Conservation (phyloP, 2,113 vertebrate genomes). For the Platysteira castanea region DNA sequence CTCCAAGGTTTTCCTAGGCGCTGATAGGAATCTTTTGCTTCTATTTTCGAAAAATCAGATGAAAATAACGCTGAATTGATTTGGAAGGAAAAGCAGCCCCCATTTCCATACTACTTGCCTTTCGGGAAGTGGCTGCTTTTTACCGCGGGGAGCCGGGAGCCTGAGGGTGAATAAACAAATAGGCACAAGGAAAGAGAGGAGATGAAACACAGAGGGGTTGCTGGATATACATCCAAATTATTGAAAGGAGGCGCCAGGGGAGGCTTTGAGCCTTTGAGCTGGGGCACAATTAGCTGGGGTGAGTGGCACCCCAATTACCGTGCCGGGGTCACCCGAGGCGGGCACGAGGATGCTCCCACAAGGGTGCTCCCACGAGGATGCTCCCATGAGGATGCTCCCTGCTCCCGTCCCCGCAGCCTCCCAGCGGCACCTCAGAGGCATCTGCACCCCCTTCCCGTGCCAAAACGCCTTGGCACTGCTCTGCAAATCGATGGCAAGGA, state of each 20-base stretch:
- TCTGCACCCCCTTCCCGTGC: not conserved
- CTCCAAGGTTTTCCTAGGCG: not conserved
- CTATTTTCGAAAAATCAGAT: not conserved
- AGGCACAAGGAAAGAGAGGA: not conserved
- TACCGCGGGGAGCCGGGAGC: not conserved
- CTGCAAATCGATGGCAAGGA: slow-evolving; percentile 27
- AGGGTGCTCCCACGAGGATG: too few species aligned
- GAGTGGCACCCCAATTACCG: not conserved
- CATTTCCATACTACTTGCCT: slow-evolving; percentile 34
- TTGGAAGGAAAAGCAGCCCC: slow-evolving; percentile 54
- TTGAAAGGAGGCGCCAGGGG: not conserved
- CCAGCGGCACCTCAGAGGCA: not conserved
- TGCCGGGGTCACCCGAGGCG: not conserved
- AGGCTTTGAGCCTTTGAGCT: not conserved
- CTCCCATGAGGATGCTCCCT: too few species aligned
- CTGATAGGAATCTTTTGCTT: not conserved
- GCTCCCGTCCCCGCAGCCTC: not conserved
- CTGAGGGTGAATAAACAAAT: slow-evolving; percentile 35
- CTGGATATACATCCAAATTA: not conserved
- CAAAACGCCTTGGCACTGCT: not conserved
- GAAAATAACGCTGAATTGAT: not conserved
- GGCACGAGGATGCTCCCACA: not conserved
- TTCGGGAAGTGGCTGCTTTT: slow-evolving; percentile 15
- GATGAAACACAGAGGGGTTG: not conserved
- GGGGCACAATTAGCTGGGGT: not conserved